Base-by-base conservation (phyloP, 2,888 invertebrate species). In the Emmelina monodactyla region DNA sequence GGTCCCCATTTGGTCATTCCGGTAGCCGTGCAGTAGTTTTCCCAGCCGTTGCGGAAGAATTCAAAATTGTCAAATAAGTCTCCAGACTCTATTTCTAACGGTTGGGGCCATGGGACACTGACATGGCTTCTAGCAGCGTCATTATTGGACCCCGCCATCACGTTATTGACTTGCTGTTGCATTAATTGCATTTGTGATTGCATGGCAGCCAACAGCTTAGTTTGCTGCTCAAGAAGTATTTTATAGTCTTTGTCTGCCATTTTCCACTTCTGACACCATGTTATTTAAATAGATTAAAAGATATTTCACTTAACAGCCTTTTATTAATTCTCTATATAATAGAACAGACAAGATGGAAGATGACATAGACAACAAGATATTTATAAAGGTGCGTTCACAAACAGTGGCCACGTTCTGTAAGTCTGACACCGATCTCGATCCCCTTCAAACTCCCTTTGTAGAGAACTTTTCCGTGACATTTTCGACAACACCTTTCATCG, bases 1-100 rank as follows among this genome's bases (percentile, higher is more conserved):
- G 22, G 32, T 6, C 16, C 22, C 32, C 32, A 32, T 22, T 32
- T 32, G 9, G 22, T 22, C 32, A 32, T 32, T 10, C 32, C 32
- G n/a, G 32, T 32, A 2, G 32, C 32, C 2, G 14, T 14, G 14
- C 32, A 32, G 13, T 32, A 32, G 12, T 32, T 32, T 7, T 32
- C 3, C 32, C 32, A 32, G 3, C 32, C 11, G 13, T 32, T 16
- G 2, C 11, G 16, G 19, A 32, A 32, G 12, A 19, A 32, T 10
- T 15, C 10, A 9, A 32, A 2, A n/a, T 22, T 32, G 2, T 32
- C 32, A 22, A 16, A 32, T 5, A 25, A 7, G 14, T 32, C 32
- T 3, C 32, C 22, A 2, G 22, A 9, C 12, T 10, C n/a, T 5
- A 32, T n/a, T 10, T 32, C 22, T 10, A 32, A 11, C 3, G 32